A percentile compares a stretch with the other conserved stretches of the same genome.
phyloP scores from a whole-genome alignment of 2,113 vertebrate genomes.

The Nestor notabilis region DNA sequence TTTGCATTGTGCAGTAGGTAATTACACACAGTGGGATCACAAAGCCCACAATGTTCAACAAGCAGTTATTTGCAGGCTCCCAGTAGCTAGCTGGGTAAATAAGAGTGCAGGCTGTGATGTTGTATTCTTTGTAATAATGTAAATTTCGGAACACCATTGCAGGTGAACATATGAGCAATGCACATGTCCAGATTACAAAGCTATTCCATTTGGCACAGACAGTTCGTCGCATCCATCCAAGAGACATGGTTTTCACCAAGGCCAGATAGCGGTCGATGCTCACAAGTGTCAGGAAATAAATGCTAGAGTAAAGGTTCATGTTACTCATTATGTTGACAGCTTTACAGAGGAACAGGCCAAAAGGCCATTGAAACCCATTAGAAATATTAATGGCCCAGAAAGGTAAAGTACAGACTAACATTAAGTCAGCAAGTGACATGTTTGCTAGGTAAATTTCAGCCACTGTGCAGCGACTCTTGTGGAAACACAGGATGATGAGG shows the following conservation, averaged over 20 bases:
- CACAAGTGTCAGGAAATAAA: constrained; percentile 89
- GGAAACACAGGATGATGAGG: constrained; percentile 85
- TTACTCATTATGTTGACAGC: constrained; percentile 78
- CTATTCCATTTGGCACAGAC: constrained; percentile 86
- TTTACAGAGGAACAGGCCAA: constrained; percentile 86
- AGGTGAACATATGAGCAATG: constrained; percentile 82
- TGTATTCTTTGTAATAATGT: constrained; percentile 17
- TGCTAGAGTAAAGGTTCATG: constrained; percentile 87
- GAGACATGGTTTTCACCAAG: constrained; percentile 89
- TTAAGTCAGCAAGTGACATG: constrained; percentile 86
- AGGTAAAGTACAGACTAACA: constrained; percentile 84
- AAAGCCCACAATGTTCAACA: constrained; percentile 84
- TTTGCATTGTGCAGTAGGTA: constrained; percentile 82
- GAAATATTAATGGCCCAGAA: constrained; percentile 90
- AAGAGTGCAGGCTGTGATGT: constrained; percentile 78
- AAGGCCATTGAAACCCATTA: constrained; percentile 85
- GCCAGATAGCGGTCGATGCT: constrained; percentile 93
- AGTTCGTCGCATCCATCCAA: constrained; percentile 82
- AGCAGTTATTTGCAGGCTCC: constrained; percentile 69
- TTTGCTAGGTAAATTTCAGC: constrained; percentile 93
- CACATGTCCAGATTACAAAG: constrained; percentile 83
- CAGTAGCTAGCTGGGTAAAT: constrained; percentile 67
- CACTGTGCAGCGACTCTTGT: constrained; percentile 89
- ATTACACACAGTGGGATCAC: constrained; percentile 84
- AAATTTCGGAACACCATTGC: constrained; percentile 76